Conservation (phyloP, 2,888 invertebrate genomes). For the Heliconius charithonia region DNA sequence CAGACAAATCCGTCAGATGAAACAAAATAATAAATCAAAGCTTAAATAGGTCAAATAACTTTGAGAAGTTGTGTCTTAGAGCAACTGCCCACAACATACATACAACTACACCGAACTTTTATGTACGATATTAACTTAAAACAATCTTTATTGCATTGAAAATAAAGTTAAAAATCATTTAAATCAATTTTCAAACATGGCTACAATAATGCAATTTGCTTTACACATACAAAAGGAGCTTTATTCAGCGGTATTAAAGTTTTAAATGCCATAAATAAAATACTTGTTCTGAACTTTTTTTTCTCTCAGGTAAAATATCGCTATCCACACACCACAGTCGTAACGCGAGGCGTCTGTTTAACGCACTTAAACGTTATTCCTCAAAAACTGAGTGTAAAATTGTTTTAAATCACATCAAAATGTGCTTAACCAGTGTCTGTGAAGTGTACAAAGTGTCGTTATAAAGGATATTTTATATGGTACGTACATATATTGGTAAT, state of each 20-base stretch:
- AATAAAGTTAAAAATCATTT: conserved; percentile 50
- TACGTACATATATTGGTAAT: not conserved
- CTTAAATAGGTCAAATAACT: conserved; percentile 53
- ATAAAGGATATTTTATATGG: conserved; percentile 15
- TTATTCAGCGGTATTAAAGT: not conserved
- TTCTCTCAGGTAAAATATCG: conserved; percentile 73
- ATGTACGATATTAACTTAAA: conserved; percentile 40
- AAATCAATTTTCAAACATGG: conserved; percentile 50
- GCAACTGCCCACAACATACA: conserved; percentile 78
- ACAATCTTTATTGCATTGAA: conserved; percentile 12
- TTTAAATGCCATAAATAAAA: conserved; percentile 46
- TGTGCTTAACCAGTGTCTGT: conserved; percentile 35
- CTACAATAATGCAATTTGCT: conserved; percentile 66
- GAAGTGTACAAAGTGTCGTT: not conserved
- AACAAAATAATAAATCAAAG: conserved; percentile 17
- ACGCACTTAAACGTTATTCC: conserved; percentile 45
- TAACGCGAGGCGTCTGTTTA: conserved; percentile 64
- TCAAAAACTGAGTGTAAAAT: conserved; percentile 30
- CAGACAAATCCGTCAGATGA: not conserved
- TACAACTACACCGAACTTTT: conserved; percentile 68
- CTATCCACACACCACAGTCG: conserved; percentile 65
- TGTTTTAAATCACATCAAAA: conserved; percentile 38
- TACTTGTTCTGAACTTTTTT: conserved; percentile 68
- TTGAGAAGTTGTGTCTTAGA: conserved; percentile 65
- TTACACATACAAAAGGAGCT: conserved; percentile 47